Base-by-base conservation (phyloP, 2,113 vertebrate genomes). In the Cebidichthys violaceus region DNA sequence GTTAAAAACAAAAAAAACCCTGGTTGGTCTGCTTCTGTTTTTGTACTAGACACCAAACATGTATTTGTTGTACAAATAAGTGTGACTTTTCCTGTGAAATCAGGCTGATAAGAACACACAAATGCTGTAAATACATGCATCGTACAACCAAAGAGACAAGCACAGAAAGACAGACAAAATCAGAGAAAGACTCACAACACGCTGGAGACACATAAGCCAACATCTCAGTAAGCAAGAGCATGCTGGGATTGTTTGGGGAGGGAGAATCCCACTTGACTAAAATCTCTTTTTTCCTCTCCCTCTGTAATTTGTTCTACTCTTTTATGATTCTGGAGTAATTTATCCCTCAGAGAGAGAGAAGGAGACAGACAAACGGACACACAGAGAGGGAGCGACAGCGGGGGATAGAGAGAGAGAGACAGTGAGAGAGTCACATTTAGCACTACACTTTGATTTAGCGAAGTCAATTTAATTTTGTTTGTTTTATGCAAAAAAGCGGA, bases 381-480 rank as follows among this genome's bases (percentile, higher is more conserved):
- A 79, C 65, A 90, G 66, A 83, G 72, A 81, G 55, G 17, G 65
- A 45, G 71, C 75, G 80, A 83, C 27, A 77, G 83, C 6, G 20
- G 29, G 81, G 18, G 18, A 50, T 17, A 54, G 52, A 54, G 22
- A 24, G 33, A 68, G 71, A 73, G 37, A 45, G 74, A 69, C 64
- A 70, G 71, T 64, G 39, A 47, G 76, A 78, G 75, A 61, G 77
- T 83, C 82, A 91, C 72, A 87, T 91, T 93, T 89, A 86, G 83
- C 90, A 45, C 77, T 90, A 95, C 94, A 96, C 96, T 97, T 97
- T 96, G 97, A 98, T 98, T 99, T 96, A 96, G 96, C 94, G 94
- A 96, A 97, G 96, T 96, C 96, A 98, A 98, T 97, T 96, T 96
- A 97, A 98, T 97, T 98, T 97, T 97, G 97, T 97, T 98, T 99